These are phyloP conservation scores for Sitobion miscanthi DNA, from an alignment of 1,140 invertebrate genomes.

Conservation along the genomic window DNA sequence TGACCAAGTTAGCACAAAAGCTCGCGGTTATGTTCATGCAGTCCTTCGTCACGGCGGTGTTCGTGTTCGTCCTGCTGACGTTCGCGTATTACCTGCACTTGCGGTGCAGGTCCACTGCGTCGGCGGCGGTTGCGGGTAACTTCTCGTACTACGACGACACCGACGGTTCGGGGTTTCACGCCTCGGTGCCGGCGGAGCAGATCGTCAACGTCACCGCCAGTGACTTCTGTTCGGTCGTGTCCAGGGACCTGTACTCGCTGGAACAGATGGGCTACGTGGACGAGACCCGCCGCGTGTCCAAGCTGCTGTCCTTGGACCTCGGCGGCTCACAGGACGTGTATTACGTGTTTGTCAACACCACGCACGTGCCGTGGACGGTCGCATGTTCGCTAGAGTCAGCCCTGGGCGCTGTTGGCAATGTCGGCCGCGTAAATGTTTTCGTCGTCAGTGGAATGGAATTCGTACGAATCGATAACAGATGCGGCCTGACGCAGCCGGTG, in stretches of 20 bases:
- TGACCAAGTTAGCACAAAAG: background rate
- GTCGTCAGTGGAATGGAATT: conserved; percentile 1
- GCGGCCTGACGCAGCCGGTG: background rate
- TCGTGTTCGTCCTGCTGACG: background rate
- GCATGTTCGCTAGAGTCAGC: background rate
- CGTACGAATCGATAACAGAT: background rate
- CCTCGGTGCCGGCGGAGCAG: background rate
- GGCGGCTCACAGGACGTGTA: background rate
- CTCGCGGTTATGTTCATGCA: background rate
- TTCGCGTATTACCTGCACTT: background rate
- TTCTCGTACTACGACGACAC: background rate
- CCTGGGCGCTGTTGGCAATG: background rate
- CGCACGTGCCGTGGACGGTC: background rate
- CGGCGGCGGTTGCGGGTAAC: background rate
- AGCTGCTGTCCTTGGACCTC: background rate
- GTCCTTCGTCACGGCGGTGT: background rate
- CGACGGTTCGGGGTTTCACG: background rate
- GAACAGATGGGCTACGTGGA: background rate
- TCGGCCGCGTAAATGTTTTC: background rate
- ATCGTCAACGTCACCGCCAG: background rate
- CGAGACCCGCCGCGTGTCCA: background rate
- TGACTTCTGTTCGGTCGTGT: background rate
- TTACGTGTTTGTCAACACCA: background rate
- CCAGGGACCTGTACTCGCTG: background rate
- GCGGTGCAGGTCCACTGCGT: background rate